A percentile compares a stretch with the other conserved stretches of the same genome.
phyloP scores from a whole-genome alignment of 2,888 invertebrate genomes.

The Julus scanicus region DNA sequence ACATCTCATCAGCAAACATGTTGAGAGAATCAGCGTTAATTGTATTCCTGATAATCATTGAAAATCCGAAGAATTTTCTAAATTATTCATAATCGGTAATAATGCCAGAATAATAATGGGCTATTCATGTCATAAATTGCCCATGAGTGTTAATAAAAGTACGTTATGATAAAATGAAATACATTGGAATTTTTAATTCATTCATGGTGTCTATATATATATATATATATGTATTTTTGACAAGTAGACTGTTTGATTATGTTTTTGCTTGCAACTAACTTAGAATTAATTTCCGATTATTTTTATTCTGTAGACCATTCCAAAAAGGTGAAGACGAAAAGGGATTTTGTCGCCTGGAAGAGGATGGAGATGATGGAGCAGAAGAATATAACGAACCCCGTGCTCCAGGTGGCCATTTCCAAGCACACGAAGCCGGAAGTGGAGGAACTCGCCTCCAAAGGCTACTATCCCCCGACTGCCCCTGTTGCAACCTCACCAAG shows the following conservation, averaged over 20 bases:
- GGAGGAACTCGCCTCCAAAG: constrained; percentile 17
- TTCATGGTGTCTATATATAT: no score
- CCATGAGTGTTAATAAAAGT: no score
- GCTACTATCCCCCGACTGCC: constrained; percentile 76
- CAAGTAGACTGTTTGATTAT: background rate
- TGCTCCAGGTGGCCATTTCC: constrained; percentile 55
- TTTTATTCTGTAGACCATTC: constrained; percentile 50
- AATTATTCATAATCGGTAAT: no score
- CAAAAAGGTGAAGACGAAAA: constrained; percentile 65
- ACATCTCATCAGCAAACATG: no score
- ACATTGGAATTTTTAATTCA: no score
- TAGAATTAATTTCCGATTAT: background rate
- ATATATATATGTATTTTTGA: background rate
- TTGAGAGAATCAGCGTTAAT: no score
- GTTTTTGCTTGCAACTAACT: background rate
- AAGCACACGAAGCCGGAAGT: background rate
- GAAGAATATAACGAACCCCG: constrained; percentile 51
- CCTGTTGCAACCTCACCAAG: constrained; percentile 78
- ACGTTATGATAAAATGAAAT: no score
- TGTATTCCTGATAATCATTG: no score
- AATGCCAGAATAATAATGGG: no score
- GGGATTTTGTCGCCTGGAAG: constrained; percentile 64
- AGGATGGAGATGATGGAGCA: constrained; percentile 59
- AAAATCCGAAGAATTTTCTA: no score
- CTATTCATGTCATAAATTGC: no score